Evolutionary conservation across 2,888 invertebrate species (phyloP).

Genomic region (Atethmia centrago): DNA sequence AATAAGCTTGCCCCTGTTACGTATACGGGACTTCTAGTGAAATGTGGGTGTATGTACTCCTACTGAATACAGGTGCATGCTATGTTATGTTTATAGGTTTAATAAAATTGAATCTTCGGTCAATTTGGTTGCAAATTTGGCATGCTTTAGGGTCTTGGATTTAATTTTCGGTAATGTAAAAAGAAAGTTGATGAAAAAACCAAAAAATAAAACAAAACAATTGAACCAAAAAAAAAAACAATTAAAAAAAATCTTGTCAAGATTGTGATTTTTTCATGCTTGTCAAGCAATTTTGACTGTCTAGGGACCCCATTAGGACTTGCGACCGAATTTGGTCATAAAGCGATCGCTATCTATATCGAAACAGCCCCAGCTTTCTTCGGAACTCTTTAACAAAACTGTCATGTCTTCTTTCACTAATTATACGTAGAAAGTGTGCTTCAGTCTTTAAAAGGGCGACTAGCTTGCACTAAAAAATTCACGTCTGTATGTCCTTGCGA

Average conservation of each 20-base stretch:
- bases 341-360: too few relatives aligned
- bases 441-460: conserved; percentile 52
- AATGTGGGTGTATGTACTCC: background rate
- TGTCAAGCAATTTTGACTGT: too few relatives aligned
- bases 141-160: background rate
- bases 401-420: conserved; percentile 49
- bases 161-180: background rate
- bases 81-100: background rate
- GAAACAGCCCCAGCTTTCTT: conserved; percentile 22
- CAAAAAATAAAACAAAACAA: background rate
- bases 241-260: too few relatives aligned
- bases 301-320: too few relatives aligned
- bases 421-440: conserved; percentile 54
- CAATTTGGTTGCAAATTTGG: background rate
- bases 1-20: background rate
- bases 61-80: background rate
- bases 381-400: conserved; percentile 20
- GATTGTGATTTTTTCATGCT: too few relatives aligned
- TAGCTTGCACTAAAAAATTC: conserved; percentile 61
- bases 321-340: too few relatives aligned
- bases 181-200: background rate
- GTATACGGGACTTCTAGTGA: background rate
- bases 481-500: conserved; percentile 54
- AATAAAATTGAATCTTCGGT: background rate
- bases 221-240: too few relatives aligned